Evolutionary conservation across 1,140 invertebrate species (phyloP).

Genomic region (Cecropterus lyciades): DNA sequence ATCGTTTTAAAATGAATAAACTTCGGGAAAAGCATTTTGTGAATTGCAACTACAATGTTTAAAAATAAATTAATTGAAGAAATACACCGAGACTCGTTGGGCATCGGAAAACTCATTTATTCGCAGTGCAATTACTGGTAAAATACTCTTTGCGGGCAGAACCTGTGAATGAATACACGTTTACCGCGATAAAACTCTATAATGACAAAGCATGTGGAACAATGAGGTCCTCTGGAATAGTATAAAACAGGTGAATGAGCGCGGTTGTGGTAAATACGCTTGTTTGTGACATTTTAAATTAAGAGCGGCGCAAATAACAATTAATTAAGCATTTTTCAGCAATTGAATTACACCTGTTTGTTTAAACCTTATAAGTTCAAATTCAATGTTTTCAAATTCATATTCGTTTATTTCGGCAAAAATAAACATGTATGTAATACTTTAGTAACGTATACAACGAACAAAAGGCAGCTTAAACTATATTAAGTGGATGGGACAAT

Average conservation of each 20-base stretch:
- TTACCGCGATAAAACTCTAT: slow-evolving; percentile 23
- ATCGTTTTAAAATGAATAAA: slow-evolving; percentile 4
- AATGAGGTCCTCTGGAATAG: slow-evolving; percentile 11
- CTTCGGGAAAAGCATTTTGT: slow-evolving; percentile 4
- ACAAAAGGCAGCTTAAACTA: too few relatives aligned
- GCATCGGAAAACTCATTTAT: slow-evolving; percentile 18
- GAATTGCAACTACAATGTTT: slow-evolving; percentile 7
- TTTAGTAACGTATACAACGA: too few relatives aligned
- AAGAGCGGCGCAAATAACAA: neutral
- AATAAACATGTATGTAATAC: too few relatives aligned
- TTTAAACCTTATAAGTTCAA: too few relatives aligned
- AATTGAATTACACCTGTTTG: too few relatives aligned
- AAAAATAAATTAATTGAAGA: slow-evolving; percentile 27
- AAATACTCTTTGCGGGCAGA: neutral
- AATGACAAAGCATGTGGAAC: slow-evolving; percentile 15
- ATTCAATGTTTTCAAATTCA: too few relatives aligned
- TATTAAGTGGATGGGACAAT: too few relatives aligned
- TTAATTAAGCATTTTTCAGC: too few relatives aligned
- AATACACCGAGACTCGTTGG: slow-evolving; percentile 1
- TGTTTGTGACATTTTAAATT: slow-evolving; percentile 5
- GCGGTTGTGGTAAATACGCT: neutral
- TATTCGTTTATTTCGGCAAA: too few relatives aligned
- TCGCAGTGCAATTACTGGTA: slow-evolving; percentile 14
- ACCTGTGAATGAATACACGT: slow-evolving; percentile 17
- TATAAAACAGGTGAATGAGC: slow-evolving; percentile 1